phyloP scores from a whole-genome alignment of 64 coral and sea anemone species.

The Pachyseris speciosa region DNA sequence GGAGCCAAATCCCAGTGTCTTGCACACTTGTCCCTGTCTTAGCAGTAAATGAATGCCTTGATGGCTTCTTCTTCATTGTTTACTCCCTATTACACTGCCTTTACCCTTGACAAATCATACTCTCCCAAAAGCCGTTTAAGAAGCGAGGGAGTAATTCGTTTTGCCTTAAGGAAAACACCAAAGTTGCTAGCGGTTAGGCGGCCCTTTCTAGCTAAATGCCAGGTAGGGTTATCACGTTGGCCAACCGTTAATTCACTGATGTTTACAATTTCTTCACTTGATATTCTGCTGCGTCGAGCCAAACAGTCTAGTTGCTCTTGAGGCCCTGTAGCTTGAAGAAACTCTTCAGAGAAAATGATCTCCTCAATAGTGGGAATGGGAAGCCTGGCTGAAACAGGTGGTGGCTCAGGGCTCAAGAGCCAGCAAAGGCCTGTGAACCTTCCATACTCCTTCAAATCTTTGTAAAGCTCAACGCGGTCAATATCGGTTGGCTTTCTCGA shows the following conservation, averaged over 20 bases:
- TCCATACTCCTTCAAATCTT: slow-evolving; percentile 24
- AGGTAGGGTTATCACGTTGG: slow-evolving; percentile 26
- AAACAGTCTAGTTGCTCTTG: slow-evolving; percentile 21
- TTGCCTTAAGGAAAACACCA: slow-evolving; percentile 8
- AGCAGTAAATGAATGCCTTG: neutral
- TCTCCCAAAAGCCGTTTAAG: neutral
- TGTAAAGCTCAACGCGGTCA: slow-evolving; percentile 2
- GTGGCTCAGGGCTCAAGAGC: slow-evolving; percentile 20
- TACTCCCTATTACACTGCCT: neutral
- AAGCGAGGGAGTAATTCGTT: slow-evolving; percentile 8
- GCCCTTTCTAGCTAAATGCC: slow-evolving; percentile 10
- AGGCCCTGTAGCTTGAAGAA: neutral
- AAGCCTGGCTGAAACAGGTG: neutral
- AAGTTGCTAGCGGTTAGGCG: slow-evolving; percentile 19
- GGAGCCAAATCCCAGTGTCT: neutral
- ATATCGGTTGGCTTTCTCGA: slow-evolving; percentile 12
- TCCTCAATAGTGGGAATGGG: slow-evolving; percentile 30
- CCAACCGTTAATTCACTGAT: slow-evolving; percentile 43
- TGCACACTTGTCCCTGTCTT: neutral
- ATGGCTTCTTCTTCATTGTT: neutral
- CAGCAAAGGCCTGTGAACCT: slow-evolving; percentile 21
- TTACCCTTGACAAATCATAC: slow-evolving; percentile 5
- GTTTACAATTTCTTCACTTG: slow-evolving; percentile 14
- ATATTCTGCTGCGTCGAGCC: neutral
- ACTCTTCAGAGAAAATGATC: slow-evolving; percentile 46